Evolutionary conservation across 92 coral and sea anemone genomes (phyloP).

Genomic region (Heteractis magnifica): DNA sequence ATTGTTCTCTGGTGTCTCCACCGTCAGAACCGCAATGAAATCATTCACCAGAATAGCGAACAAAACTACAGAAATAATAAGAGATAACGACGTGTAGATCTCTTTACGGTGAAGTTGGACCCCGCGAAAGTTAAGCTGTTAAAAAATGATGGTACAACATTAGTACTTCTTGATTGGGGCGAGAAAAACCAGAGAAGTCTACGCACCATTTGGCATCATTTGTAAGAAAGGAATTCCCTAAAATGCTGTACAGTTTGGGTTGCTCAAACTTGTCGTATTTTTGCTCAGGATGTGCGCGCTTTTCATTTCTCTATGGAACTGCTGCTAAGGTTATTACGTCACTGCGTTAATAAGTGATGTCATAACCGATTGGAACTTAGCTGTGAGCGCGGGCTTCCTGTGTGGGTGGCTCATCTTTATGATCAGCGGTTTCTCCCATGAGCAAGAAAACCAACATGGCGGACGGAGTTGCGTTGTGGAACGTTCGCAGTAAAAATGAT

Average conservation of each 20-base stretch:
- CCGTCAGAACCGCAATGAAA: conserved; percentile 65
- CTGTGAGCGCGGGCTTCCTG: neutral
- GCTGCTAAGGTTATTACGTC: neutral
- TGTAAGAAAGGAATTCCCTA: neutral
- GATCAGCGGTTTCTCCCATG: conserved; percentile 20
- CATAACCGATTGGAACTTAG: neutral
- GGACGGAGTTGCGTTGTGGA: conserved; percentile 59
- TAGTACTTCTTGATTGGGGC: neutral
- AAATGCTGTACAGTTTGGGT: neutral
- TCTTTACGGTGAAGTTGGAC: conserved; percentile 87
- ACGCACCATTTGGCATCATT: conserved; percentile 50
- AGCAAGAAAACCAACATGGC: conserved; percentile 63
- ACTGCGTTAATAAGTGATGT: neutral
- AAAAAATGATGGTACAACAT: conserved; percentile 17
- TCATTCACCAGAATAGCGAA: conserved; percentile 85
- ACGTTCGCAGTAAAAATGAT: conserved; percentile 28
- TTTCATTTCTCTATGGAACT: neutral
- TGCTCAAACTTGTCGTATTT: neutral
- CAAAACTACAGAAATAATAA: conserved; percentile 63
- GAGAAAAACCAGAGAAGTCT: neutral
- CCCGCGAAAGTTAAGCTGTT: conserved; percentile 90
- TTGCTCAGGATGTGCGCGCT: neutral
- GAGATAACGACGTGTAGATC: conserved; percentile 72
- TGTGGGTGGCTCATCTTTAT: neutral
- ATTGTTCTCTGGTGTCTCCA: conserved; percentile 92